phyloP scores from a whole-genome alignment of 2,113 vertebrate species.

The Hyla sarda region DNA sequence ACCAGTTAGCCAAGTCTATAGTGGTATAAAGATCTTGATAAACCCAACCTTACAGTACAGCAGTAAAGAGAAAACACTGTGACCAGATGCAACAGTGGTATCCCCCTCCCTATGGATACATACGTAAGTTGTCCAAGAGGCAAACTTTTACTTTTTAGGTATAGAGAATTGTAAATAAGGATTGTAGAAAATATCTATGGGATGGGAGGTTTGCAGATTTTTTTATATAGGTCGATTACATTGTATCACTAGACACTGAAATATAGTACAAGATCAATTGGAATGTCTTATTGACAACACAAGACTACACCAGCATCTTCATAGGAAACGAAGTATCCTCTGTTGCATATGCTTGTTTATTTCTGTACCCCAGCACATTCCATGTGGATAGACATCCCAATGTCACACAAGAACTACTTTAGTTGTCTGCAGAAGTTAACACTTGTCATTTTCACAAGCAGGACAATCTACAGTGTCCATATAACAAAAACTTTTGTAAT shows the following conservation, averaged over 20 bases:
- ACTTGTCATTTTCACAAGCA: not conserved
- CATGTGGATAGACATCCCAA: not conserved
- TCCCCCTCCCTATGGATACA: too few relatives aligned
- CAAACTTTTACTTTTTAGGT: too few relatives aligned
- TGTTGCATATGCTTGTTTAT: conserved; percentile 36
- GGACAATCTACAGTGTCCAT: not conserved
- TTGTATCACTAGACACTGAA: not conserved
- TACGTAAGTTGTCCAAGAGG: too few relatives aligned
- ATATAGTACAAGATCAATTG: not conserved
- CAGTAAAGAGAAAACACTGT: too few relatives aligned
- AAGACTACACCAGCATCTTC: not conserved
- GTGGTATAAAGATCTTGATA: too few relatives aligned
- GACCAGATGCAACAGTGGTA: too few relatives aligned
- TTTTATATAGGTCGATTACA: too few relatives aligned
- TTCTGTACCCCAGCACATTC: conserved; percentile 23
- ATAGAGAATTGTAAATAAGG: too few relatives aligned
- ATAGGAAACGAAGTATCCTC: conserved; percentile 32
- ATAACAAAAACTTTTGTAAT: not conserved
- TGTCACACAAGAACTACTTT: not conserved
- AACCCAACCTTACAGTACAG: too few relatives aligned
- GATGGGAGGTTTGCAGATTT: too few relatives aligned
- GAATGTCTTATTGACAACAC: not conserved
- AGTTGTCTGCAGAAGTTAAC: not conserved
- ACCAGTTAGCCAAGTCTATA: too few relatives aligned
- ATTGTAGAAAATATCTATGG: too few relatives aligned